Evolutionary conservation across 2,888 invertebrate genomes (phyloP), one percentile per base, ranked within the genome.

Genomic region (Athalia rosae): DNA sequence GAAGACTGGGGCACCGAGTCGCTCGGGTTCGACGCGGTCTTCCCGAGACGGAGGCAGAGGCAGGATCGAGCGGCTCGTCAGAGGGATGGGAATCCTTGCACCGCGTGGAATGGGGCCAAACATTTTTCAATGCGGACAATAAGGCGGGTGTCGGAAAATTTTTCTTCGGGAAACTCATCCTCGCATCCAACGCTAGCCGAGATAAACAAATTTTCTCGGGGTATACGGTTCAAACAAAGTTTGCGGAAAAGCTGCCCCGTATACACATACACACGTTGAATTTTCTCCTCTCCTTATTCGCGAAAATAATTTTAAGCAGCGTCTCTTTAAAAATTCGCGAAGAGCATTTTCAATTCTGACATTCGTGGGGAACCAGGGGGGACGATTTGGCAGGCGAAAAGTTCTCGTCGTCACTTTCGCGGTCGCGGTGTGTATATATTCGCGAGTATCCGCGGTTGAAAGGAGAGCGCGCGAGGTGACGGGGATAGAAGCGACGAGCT

Each of bases 1-100:
- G 85, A 83, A 83, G 87, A 88, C 87, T 89, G 85, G 88, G 89
- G 86, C 87, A 85, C 84, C 84, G 81, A 80, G 83, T 83, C 82
- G 82, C 73, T 64, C 62, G 64, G 73, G 71, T 79, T 71, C 71
- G 71, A 71, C 71, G 76, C 63, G 76, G 63, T 67, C 76, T 67
- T 64, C 76, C 67, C 67, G 59, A 66, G 76, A 76, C 71, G 76
- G 67, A 76, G 62, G 73, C 41, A 58, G 67, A 76, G 62, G 73
- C 41, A 58, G 13, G 11, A 5, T 11, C 8, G 77, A 67, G 56
- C 2, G 2, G 28, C 64, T 69, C 56, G 64, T 76, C 77, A 71
- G 76, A 69, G 59, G 58, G n/a, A 61, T 69, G 79, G 79, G 78
- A 77, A 77, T 63, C 71, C n/a, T n/a, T n/a, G n/a, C 13, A 9